Evolutionary conservation across 23 tunicate species (phyloP), one percentile per base, ranked within the genome.

Genomic region (Ascidia mentula): DNA sequence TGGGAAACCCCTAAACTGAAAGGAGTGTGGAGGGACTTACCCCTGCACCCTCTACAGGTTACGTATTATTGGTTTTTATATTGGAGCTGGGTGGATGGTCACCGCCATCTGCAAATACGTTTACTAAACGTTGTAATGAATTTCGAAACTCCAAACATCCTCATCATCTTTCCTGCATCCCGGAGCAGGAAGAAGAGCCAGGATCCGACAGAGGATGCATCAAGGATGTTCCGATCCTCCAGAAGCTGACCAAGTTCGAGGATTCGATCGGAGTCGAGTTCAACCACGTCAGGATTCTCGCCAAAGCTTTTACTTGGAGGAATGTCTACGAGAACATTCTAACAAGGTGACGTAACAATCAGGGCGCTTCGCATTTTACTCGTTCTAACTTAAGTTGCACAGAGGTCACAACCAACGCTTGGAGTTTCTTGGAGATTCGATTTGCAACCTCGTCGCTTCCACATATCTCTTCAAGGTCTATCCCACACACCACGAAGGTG

Each of bases 401-500:
- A 88, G 93, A 40, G 98, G 98, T 69, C 92, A 95, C 84, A 95
- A 95, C 76, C 94, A 95, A 69, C 80, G 99, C 40, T 76, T 95
- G 45, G 99, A 95, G 71, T 95, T 95, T 38, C 84, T 95, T 3
- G 99, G 99, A 31, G 99, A 95, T 83, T 83, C 94, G 0, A 85
- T 95, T 61, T 95, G 99, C 80, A 95, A 95, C 72, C 81, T 95
- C 40, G 89, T 95, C 22, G 82, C 99, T 0, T 90, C 99, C 24
- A 84, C 81, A 33, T 95, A 90, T 70, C 60, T 95, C 38, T 95
- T 90, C 86, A 77, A 89, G 35, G 88, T 86, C 36, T 95, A 89
- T 76, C 99, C 99, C 7, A 84, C 89, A 32, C 99, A 95, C 76
- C 99, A 95, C 77, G 99, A 95, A 90, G 99, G 92, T 87, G 34